A percentile compares a stretch with the other conserved stretches of the same genome.
Conservation (phyloP, 2,113 vertebrate species). For the Tenebrosternarchus preto region DNA sequence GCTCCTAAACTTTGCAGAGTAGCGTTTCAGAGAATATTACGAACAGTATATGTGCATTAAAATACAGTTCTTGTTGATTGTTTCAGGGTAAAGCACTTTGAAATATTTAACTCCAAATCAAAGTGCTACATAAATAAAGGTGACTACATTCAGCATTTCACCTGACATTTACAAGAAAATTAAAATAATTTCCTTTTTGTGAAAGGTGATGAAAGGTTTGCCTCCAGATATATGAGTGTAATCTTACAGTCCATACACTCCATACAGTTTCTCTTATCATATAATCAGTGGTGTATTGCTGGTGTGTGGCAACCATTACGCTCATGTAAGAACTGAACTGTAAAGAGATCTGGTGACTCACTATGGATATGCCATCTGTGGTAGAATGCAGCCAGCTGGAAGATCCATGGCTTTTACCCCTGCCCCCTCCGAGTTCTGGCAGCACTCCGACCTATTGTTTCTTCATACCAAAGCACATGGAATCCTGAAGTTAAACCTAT, state of each 20-base stretch:
- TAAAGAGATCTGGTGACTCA: slow-evolving; percentile 44
- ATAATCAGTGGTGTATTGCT: neutral
- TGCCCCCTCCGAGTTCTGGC: slow-evolving; percentile 17
- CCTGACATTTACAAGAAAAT: neutral
- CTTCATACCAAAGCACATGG: slow-evolving; percentile 20
- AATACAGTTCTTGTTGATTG: too few relatives aligned
- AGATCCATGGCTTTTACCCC: slow-evolving; percentile 29
- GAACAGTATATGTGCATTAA: too few relatives aligned
- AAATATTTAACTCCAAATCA: too few relatives aligned
- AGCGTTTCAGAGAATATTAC: too few relatives aligned
- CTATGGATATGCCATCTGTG: slow-evolving; percentile 51
- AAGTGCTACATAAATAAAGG: too few relatives aligned
- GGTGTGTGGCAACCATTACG: slow-evolving; percentile 20
- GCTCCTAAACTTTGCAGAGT: too few relatives aligned
- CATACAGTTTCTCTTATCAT: neutral
- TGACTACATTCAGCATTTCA: too few relatives aligned
- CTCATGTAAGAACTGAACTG: slow-evolving; percentile 37
- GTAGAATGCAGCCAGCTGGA: slow-evolving; percentile 38
- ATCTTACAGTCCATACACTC: neutral
- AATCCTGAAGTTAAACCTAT: slow-evolving; percentile 34
- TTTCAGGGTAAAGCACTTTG: too few relatives aligned
- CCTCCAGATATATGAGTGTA: neutral
- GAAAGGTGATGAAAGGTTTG: neutral
- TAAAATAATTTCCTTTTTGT: too few relatives aligned
- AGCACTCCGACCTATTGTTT: slow-evolving; percentile 34